phyloP scores from a whole-genome alignment of 2,113 vertebrate species.

The Chloroceryle aenea region DNA sequence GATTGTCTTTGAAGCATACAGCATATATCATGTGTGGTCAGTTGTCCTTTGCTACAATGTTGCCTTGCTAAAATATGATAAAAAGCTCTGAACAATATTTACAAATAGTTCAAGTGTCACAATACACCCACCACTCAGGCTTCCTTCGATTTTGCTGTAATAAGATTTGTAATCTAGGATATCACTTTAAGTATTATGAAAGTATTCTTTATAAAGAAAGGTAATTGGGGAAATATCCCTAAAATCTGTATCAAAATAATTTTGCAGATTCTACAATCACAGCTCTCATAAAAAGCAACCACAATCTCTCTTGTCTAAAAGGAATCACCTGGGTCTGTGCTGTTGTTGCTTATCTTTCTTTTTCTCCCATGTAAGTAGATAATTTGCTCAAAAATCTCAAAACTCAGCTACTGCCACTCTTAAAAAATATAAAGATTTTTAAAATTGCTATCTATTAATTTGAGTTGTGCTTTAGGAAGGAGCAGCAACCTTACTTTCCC shows the following conservation, averaged over 20 bases:
- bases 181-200: constrained; percentile 59
- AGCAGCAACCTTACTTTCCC: background rate
- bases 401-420: background rate
- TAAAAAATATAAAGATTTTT: background rate
- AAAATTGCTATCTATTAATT: background rate
- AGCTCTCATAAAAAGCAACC: constrained; percentile 54
- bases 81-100: constrained; percentile 80
- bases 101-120: constrained; percentile 81
- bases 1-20: constrained; percentile 56
- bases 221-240: constrained; percentile 54
- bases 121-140: constrained; percentile 75
- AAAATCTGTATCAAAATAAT: constrained; percentile 61
- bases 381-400: constrained; percentile 48
- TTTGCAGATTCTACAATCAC: constrained; percentile 44
- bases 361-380: background rate
- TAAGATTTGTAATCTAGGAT: constrained; percentile 70
- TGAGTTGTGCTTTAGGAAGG: background rate
- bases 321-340: background rate
- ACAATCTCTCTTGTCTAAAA: background rate
- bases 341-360: constrained; percentile 22
- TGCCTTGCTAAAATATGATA: constrained; percentile 76
- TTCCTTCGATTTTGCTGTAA: constrained; percentile 65
- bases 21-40: constrained; percentile 71
- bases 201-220: constrained; percentile 48
- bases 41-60: constrained; percentile 76